Conservation (phyloP, 2,888 invertebrate species). For the Conomelus anceps region DNA sequence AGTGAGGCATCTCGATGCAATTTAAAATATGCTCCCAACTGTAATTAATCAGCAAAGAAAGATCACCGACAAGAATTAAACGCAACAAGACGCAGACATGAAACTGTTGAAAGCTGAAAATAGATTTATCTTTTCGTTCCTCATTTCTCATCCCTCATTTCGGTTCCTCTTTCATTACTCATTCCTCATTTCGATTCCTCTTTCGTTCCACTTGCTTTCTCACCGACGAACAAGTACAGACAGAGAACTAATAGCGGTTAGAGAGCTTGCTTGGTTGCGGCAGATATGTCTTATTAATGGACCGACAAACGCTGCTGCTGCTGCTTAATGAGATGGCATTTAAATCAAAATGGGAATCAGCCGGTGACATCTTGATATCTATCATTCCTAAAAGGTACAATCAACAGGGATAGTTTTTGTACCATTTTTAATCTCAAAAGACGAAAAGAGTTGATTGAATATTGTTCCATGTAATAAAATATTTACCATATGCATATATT, state of each 20-base stretch:
- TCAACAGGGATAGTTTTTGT: too few species aligned
- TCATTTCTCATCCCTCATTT: background rate
- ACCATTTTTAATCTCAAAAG: too few species aligned
- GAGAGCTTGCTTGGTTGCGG: background rate
- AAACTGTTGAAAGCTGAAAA: background rate
- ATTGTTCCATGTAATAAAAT: too few species aligned
- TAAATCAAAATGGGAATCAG: background rate
- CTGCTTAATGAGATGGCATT: background rate
- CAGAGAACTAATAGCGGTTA: background rate
- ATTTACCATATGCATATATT: too few species aligned
- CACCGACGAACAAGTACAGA: background rate
- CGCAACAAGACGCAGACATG: slow-evolving; percentile 3
- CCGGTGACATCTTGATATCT: background rate
- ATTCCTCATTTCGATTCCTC: background rate
- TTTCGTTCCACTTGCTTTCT: background rate
- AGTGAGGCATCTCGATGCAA: background rate
- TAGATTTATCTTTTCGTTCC: background rate
- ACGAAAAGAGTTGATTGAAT: too few species aligned
- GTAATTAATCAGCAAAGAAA: background rate
- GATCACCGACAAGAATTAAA: slow-evolving; percentile 6
- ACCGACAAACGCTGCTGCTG: too few species aligned
- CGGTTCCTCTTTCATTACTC: too few species aligned
- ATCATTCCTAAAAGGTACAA: background rate
- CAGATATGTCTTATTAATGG: background rate
- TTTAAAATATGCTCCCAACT: background rate